Conservation (phyloP, 2,888 invertebrate species). For the Agrilus cyanescens region DNA sequence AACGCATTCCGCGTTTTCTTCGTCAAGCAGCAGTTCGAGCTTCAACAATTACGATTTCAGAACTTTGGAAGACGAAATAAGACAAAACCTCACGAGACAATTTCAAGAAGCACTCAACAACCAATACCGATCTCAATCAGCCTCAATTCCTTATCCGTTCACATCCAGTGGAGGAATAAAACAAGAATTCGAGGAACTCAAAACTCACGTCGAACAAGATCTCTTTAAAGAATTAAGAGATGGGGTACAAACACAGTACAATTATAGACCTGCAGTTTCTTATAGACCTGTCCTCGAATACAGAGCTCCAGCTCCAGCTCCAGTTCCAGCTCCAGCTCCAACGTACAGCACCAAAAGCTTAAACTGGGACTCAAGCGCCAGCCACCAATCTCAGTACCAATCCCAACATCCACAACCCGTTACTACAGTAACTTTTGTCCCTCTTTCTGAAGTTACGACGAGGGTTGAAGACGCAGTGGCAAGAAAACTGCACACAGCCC, state of each 20-base stretch:
- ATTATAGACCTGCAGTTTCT: background rate
- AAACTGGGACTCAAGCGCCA: background rate
- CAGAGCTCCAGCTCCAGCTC: background rate
- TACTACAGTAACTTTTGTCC: background rate
- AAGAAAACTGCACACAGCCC: conserved; percentile 22
- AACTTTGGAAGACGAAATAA: conserved; percentile 26
- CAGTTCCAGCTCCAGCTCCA: background rate
- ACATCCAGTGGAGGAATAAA: conserved; percentile 16
- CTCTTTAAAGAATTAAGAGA: conserved; percentile 23
- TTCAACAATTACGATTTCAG: conserved; percentile 15
- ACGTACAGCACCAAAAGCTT: background rate
- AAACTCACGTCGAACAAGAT: conserved; percentile 24
- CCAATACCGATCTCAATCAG: conserved; percentile 21
- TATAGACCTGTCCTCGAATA: no score
- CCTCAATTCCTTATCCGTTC: conserved; percentile 21
- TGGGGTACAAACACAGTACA: conserved; percentile 11
- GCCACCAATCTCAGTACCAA: background rate
- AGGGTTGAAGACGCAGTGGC: conserved; percentile 26
- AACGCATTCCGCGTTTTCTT: conserved; percentile 4
- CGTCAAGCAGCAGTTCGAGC: conserved; percentile 1
- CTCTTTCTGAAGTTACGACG: conserved; percentile 26
- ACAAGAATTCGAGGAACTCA: conserved; percentile 26
- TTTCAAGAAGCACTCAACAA: conserved; percentile 25
- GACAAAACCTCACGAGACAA: conserved; percentile 26
- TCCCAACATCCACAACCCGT: no score